Conservation (phyloP, 35 echinoderm and acorn worm genomes). For the Stichopus chloronotus region DNA sequence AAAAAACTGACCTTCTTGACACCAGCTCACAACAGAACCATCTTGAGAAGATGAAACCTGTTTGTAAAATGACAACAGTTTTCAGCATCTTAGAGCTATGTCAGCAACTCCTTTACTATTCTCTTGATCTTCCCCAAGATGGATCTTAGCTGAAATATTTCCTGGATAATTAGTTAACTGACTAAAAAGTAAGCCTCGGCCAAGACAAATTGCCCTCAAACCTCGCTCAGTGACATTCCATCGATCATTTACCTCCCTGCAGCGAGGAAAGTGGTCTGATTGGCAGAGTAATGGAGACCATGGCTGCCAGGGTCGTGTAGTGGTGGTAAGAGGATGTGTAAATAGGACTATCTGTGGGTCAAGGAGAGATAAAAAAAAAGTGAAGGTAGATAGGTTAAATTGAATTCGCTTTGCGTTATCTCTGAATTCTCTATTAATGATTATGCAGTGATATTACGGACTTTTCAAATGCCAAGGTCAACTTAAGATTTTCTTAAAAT, state of each 20-base stretch:
- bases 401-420: not conserved
- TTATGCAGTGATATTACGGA: no score
- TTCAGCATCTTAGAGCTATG: not conserved
- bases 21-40: not conserved
- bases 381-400: not conserved
- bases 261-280: not conserved
- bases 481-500: no score
- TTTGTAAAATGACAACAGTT: not conserved
- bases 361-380: not conserved
- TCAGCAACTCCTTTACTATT: not conserved
- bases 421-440: not conserved
- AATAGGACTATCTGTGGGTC: not conserved
- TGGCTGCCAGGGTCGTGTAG: no score
- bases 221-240: not conserved
- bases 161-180: slow-evolving; percentile 15
- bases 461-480: not conserved
- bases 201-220: slow-evolving; percentile 16
- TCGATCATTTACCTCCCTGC: slow-evolving; percentile 4
- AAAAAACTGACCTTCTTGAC: not conserved
- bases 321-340: not conserved
- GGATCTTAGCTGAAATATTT: not conserved
- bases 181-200: not conserved
- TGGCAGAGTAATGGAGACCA: not conserved
- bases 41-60: not conserved
- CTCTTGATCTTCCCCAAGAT: not conserved